Evolutionary conservation across 2,113 vertebrate genomes (phyloP), one percentile per base, ranked within the genome.

Genomic region (Nothobranchius kuhntae): DNA sequence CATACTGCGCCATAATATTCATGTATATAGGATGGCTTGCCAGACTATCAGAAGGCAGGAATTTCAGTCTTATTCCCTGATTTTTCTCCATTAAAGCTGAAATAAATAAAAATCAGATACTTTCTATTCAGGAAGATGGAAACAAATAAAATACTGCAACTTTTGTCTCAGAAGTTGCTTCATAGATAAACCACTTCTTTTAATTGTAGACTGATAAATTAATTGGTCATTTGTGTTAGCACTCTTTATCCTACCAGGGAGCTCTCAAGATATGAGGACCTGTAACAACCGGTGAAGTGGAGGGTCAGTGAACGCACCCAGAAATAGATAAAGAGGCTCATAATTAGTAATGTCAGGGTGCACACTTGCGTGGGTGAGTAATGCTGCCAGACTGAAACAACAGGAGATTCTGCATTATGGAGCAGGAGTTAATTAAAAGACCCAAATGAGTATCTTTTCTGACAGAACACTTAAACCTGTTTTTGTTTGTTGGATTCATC

Each of bases 381-480:
- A 21, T 10, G 13, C 73, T 36, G 60, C 52, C 2, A 51, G 40
- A 26, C 53, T 10, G 48, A 63, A 57, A n/a, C 44, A 42, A 38
- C 13, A 61, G 55, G 21, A 62, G 63, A 76, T 67, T 45, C 58
- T 45, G 62, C 77, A 82, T 74, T 77, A 71, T 85, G 68, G 48
- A 61, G 68, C 57, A 9, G 1, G 67, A 86, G 73, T 81, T 89
- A 88, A 89, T 89, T 89, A 85, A 85, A 83, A 82, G 80, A 73
- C 61, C 30, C 30, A 30, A 4, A 1, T 30, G 30, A 30, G 30
- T 30, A 4, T 30, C 30, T 30, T 17, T 77, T 70, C 70, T 77
- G 63, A 67, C 15, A 57, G 68, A 66, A 76, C 72, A 71, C 61
- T 82, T 73, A 89, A 78, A 70, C 24, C 53, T 45, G 6, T 4